phyloP scores from a whole-genome alignment of 2,888 invertebrate genomes.

The Malthinus seriepunctatus region DNA sequence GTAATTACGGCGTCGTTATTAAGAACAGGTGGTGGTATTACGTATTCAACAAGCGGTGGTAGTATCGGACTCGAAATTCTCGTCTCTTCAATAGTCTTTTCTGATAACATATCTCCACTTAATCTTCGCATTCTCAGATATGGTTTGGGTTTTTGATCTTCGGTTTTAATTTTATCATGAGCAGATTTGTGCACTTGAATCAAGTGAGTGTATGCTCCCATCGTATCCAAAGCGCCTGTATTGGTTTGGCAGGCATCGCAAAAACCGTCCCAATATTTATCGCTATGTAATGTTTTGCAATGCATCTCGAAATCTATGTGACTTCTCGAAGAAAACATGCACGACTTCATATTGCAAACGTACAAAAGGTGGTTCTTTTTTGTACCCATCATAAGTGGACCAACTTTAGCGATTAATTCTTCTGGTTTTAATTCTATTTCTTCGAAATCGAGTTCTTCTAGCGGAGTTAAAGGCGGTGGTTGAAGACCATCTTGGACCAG shows the following conservation, averaged over 20 bases:
- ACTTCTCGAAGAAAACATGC: slow-evolving; percentile 43
- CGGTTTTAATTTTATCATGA: slow-evolving; percentile 1
- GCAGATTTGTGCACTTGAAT: slow-evolving; percentile 4
- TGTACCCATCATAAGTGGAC: slow-evolving; percentile 27
- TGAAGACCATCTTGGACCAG: neutral
- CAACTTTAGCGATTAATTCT: slow-evolving; percentile 25
- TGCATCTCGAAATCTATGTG: slow-evolving; percentile 44
- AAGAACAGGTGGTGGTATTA: neutral
- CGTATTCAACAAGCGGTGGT: neutral
- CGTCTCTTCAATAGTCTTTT: slow-evolving; percentile 43
- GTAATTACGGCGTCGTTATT: neutral
- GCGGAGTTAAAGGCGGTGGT: slow-evolving; percentile 37
- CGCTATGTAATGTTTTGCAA: slow-evolving; percentile 44
- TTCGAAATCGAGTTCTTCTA: slow-evolving; percentile 24
- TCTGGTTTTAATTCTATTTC: slow-evolving; percentile 6
- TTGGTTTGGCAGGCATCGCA: slow-evolving; percentile 31
- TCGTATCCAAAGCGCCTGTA: slow-evolving; percentile 14
- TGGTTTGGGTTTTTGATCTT: neutral
- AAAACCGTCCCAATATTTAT: slow-evolving; percentile 17
- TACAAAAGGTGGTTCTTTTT: slow-evolving; percentile 35
- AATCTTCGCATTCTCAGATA: slow-evolving; percentile 50
- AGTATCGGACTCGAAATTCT: slow-evolving; percentile 14
- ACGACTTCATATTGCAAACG: slow-evolving; percentile 44
- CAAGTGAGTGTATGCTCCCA: slow-evolving; percentile 33
- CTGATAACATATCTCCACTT: slow-evolving; percentile 56